A percentile compares a stretch with the other conserved stretches of the same genome.
These are phyloP conservation scores for Uropsilus gracilis DNA, from an alignment of 2,113 vertebrate species.

Conservation along the genomic window DNA sequence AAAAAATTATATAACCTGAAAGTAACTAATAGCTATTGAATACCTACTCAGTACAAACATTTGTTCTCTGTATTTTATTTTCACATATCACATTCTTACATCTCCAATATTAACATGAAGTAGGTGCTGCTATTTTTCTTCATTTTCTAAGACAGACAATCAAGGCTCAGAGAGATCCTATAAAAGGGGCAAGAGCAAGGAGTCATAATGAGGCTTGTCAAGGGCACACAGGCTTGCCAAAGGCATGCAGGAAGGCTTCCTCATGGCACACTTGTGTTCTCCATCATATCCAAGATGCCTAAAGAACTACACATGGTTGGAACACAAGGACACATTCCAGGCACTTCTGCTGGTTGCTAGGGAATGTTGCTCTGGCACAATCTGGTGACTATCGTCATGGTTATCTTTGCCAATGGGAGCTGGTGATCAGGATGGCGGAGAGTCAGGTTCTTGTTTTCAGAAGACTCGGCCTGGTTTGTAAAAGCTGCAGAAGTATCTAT, in stretches of 20 bases:
- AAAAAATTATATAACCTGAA: background rate
- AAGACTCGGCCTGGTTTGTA: constrained; percentile 22
- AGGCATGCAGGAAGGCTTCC: background rate
- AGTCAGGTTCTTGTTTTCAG: constrained; percentile 24
- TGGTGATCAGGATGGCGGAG: background rate
- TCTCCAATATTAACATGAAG: background rate
- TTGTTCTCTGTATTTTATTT: background rate
- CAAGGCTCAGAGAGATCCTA: background rate
- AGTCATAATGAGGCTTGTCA: background rate
- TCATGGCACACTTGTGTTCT: background rate
- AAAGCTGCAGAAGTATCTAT: constrained; percentile 50
- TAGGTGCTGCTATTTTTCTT: background rate
- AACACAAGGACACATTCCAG: background rate
- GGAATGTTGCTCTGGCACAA: constrained; percentile 61
- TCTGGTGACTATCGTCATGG: constrained; percentile 19
- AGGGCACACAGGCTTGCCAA: background rate
- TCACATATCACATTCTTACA: background rate
- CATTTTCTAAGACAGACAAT: background rate
- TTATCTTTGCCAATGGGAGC: constrained; percentile 34
- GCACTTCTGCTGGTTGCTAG: constrained; percentile 49
- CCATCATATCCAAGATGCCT: background rate
- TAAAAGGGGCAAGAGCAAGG: background rate
- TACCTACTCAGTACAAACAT: background rate
- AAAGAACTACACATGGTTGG: background rate
- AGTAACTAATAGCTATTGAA: background rate